Evolutionary conservation across 2,888 invertebrate genomes (phyloP), one percentile per base, ranked within the genome.

Genomic region (Dromius quadrimaculatus): DNA sequence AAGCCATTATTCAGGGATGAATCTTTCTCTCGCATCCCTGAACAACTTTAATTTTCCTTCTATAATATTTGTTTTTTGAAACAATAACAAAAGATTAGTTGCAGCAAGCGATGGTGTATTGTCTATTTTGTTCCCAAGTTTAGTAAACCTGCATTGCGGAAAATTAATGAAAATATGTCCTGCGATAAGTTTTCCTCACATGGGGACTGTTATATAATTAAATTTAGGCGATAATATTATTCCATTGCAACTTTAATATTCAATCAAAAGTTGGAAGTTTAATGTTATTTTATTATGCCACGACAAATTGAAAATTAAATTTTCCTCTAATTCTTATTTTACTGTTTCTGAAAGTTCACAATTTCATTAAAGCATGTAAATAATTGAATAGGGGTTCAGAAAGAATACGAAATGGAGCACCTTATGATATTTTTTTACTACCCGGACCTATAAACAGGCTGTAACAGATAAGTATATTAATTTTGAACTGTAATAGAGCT

Each of bases 131-230:
- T 54, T 54, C 28, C 28, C 50, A 54, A 54, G 50, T 54, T 41
- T 41, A 28, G 15, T 28, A 28, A 23, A 32, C 11, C 50, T 54
- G 23, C 28, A 47, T 17, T 15, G 17, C 11, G 23, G 50, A 23
- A 54, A 54, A 54, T 54, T 54, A 54, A 54, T 54, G 50, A 54
- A 54, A 54, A 54, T 54, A 9, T 54, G 50, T 54, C 50, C 50
- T 28, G 23, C 23, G 50, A 54, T 9, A 28, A 22, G 11, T 41
- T 41, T 41, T 6, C 41, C 41, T 41, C 41, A 41, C 8, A 41
- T 17, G 41, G 22, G 11, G 47, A 23, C 13, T 23, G 23, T 28
- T 54, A 15, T n/a, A n/a, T 54, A 54, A 54, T 54, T 54, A 54
- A 54, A 54, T 54, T 54, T 54, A 8, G n/a, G 50, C 13, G 13